phyloP scores from a whole-genome alignment of 2,888 invertebrate species.

The Lamproptera curius region DNA sequence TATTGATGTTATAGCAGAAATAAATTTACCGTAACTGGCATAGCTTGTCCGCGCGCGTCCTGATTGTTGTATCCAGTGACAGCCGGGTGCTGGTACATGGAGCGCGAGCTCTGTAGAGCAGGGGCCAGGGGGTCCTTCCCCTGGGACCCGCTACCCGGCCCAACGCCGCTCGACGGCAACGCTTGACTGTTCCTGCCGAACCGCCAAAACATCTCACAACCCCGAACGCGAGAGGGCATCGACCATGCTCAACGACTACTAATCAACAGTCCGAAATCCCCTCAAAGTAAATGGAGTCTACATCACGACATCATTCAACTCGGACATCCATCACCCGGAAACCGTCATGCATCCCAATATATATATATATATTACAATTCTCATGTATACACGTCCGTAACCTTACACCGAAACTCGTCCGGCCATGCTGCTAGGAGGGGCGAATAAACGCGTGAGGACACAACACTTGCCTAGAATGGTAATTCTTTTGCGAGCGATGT shows the following conservation, averaged over 20 bases:
- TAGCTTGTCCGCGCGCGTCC: slow-evolving; percentile 56
- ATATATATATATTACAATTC: too few species aligned
- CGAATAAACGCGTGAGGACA: slow-evolving; percentile 64
- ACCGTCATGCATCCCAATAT: slow-evolving; percentile 5
- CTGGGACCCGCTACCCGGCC: slow-evolving; percentile 56
- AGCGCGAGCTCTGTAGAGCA: slow-evolving; percentile 53
- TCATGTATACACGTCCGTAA: too few species aligned
- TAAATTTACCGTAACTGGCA: slow-evolving; percentile 65
- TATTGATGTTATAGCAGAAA: too few species aligned
- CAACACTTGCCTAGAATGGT: slow-evolving; percentile 69
- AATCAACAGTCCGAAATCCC: background rate
- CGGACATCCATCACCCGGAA: too few species aligned
- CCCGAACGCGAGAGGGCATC: background rate
- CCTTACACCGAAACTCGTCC: too few species aligned
- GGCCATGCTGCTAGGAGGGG: slow-evolving; percentile 73
- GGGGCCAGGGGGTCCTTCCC: slow-evolving; percentile 71
- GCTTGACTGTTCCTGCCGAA: slow-evolving; percentile 64
- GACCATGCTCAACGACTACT: background rate
- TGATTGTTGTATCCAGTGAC: slow-evolving; percentile 67
- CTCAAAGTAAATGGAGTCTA: too few species aligned
- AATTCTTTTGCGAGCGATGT: slow-evolving; percentile 62
- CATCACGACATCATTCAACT: too few species aligned
- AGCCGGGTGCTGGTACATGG: slow-evolving; percentile 65
- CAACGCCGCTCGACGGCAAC: slow-evolving; percentile 52
- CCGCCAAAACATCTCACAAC: background rate